Base-by-base conservation (phyloP, 1,140 invertebrate genomes). In the Leptopilina boulardi region DNA sequence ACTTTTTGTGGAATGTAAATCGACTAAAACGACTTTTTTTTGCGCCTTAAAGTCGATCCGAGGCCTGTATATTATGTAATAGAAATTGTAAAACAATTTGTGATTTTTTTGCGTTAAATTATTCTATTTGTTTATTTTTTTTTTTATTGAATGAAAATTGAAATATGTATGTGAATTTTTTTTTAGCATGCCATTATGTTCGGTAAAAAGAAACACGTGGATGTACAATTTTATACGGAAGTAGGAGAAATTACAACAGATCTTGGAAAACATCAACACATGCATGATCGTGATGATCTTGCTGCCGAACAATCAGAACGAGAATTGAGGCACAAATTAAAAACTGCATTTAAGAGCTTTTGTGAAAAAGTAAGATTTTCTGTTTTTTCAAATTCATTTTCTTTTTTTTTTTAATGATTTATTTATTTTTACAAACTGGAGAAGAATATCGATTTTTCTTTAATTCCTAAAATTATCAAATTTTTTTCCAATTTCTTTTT, bases 221-320 rank as follows among this genome's bases (percentile, higher is more conserved):
- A 99, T 91, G 98, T 99, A 3, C 98, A 99, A 88, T 99, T 99
- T 92, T 99, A 99, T 89, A 99, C 99, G 0, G 99, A 99, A 92
- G 99, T 99, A 72, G 99, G 99, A 85, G 99, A 99, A 92, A 99
- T 99, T 54, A 99, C 98, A 0, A 99, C 99, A 1, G 99, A 99
- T 94, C 92, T 99, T 76, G 99, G 98, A 51, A 99, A 99, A 91
- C 98, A 99, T 91, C 98, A 99, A 87, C 98, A 99, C 88, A 99
- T 99, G 98, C 98, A 99, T 87, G 99, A 99, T 91, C 93, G 98
- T 59, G 99, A 99, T 91, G 99, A 99, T 93, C 92, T 99, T 59
- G 98, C 98, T 5, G 98, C 98, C 18, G 99, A 99, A 92, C 98
- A 99, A 91, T 97, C 98, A 56, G 99, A 99, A 91, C 92, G 99